Conservation (phyloP, 1,140 invertebrate genomes). For the Vollenhovia emeryi region DNA sequence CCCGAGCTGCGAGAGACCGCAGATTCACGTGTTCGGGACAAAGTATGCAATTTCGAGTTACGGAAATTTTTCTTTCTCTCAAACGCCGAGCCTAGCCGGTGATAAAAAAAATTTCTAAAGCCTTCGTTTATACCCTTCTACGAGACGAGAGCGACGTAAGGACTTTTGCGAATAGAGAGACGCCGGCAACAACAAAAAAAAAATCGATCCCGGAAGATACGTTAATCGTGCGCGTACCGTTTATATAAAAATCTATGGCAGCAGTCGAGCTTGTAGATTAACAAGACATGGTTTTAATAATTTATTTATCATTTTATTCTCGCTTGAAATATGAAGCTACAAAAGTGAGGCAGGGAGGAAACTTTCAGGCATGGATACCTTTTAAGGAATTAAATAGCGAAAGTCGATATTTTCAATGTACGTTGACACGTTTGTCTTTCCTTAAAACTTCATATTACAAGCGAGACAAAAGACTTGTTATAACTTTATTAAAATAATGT, state of each 20-base stretch:
- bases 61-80: not conserved
- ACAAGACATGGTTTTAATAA: slow-evolving; percentile 28
- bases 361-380: not conserved
- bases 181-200: not conserved
- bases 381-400: not conserved
- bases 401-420: not conserved
- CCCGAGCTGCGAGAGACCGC: slow-evolving; percentile 54
- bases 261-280: not conserved
- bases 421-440: not conserved
- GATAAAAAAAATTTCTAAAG: slow-evolving; percentile 17
- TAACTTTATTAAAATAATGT: slow-evolving; percentile 33
- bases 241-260: slow-evolving; percentile 3
- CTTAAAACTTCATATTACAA: slow-evolving; percentile 2
- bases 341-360: not conserved
- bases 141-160: not conserved
- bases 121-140: slow-evolving; percentile 22
- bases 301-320: not conserved
- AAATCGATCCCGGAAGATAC: not conserved
- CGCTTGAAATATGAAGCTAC: not conserved
- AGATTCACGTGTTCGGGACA: not conserved
- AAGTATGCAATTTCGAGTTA: slow-evolving; percentile 21
- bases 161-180: slow-evolving; percentile 1
- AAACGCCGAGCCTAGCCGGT: slow-evolving; percentile 23
- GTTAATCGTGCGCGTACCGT: not conserved
- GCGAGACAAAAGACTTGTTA: not conserved